A percentile compares a stretch with the other conserved stretches of the same genome.
Evolutionary conservation across 2,113 vertebrate species (phyloP).

Genomic region (Cariama cristata): DNA sequence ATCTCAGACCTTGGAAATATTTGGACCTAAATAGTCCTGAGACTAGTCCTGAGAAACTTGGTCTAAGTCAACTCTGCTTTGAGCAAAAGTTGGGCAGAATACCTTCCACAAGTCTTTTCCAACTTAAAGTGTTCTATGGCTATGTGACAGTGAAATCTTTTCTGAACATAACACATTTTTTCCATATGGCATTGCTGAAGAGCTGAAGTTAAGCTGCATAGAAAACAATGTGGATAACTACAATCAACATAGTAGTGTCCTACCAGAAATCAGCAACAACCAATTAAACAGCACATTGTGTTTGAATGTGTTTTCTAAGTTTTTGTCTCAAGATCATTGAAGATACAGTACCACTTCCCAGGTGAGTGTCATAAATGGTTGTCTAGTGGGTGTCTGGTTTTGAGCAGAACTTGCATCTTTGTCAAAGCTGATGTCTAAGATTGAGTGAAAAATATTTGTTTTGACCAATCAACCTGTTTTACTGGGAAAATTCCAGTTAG

Average conservation of each 20-base stretch:
- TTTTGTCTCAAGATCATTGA: neutral
- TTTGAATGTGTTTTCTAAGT: neutral
- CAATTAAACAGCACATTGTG: neutral
- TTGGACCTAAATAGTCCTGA: too few species aligned
- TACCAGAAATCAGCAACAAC: neutral
- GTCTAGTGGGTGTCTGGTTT: neutral
- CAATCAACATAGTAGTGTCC: neutral
- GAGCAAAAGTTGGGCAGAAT: neutral
- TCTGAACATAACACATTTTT: neutral
- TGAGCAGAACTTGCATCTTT: neutral
- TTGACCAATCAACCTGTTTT: neutral
- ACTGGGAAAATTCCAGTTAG: neutral
- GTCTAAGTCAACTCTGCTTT: neutral
- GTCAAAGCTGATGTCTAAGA: neutral
- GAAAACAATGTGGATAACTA: neutral
- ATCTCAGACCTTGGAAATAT: neutral
- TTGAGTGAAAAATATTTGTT: neutral
- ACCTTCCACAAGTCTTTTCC: neutral
- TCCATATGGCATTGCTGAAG: neutral
- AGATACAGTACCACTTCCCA: neutral
- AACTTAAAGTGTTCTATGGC: neutral
- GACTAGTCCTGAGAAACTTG: neutral
- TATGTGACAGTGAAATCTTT: neutral
- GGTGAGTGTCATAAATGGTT: neutral
- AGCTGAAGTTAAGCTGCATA: neutral